Evolutionary conservation across 2,113 vertebrate genomes (phyloP).

Genomic region (Gymnogyps californianus): DNA sequence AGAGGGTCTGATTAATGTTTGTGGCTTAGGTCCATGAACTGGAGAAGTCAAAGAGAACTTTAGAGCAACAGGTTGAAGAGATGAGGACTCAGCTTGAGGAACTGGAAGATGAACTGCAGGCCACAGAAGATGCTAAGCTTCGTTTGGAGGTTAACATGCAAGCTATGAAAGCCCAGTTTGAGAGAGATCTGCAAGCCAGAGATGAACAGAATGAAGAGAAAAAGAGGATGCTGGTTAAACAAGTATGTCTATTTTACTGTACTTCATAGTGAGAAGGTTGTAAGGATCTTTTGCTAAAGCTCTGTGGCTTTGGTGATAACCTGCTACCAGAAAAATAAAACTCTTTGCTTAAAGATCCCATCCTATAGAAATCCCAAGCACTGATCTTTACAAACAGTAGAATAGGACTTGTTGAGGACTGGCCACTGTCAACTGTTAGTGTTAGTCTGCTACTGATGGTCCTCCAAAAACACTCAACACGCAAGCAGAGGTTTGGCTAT

Average conservation of each 20-base stretch:
- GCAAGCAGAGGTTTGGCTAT: background rate
- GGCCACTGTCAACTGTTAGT: background rate
- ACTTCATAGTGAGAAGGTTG: background rate
- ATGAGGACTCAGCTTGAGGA: conserved; percentile 97
- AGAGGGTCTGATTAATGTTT: background rate
- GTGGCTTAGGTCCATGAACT: conserved; percentile 87
- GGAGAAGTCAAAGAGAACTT: conserved; percentile 93
- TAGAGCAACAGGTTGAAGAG: conserved; percentile 96
- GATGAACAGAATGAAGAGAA: conserved; percentile 98
- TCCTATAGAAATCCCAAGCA: background rate
- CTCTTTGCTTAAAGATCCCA: background rate
- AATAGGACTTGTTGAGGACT: background rate
- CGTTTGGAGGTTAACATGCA: conserved; percentile 99
- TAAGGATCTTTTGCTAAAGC: background rate
- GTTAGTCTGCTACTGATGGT: background rate
- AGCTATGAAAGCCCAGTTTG: conserved; percentile 98
- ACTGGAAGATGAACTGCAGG: conserved; percentile 95
- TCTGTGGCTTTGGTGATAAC: background rate
- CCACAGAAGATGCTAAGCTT: conserved; percentile 94
- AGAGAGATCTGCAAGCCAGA: conserved; percentile 87
- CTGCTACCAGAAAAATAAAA: background rate
- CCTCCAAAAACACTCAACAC: fast-evolving
- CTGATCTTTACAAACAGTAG: background rate
- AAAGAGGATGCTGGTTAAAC: conserved; percentile 91
- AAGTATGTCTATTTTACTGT: conserved; percentile 67